Base-by-base conservation (phyloP, 2,888 invertebrate species). In the Xiphydria camelus region DNA sequence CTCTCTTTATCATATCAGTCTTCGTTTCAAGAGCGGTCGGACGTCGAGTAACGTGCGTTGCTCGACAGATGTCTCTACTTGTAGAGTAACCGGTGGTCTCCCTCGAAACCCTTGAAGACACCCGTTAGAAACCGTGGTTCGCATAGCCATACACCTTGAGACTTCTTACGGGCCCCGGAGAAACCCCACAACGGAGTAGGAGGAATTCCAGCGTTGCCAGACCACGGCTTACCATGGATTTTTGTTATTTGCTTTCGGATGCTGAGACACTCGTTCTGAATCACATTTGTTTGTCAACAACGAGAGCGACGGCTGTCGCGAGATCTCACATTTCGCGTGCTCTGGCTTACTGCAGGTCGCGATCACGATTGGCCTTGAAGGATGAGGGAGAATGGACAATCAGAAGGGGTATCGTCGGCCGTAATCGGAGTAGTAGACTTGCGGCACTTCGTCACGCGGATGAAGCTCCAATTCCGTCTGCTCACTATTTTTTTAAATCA, bases 191-290 rank as follows among this genome's bases (percentile, higher is more conserved):
- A 47, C 50, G 26, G 51, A 50, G 59, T 53, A 56, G 59, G 62
- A 66, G 64, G 68, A 64, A 65, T 68, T 65, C 62, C 62, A 52
- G 48, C 57, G 62, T 64, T 63, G 61, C 65, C 64, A 61, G 58
- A 56, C 54, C 54, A 49, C 12, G 38, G 22, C 21, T 45, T 40
- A 18, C 41, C 42, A 25, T 22, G 21, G 21, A 37, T 41, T 40
- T 47, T 41, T 37, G 25, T 40, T 29, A 25, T 40, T 49, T 36
- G 40, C 47, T 35, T 37, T 39, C 21, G 23, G 17, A 34, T 14
- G 23, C 14, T 14, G 32, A 23, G 32, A 21, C 31, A 34, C n/a
- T n/a, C 45, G 32, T 49, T 45, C 47, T 51, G 55, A 53, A 45
- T 59, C 61, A 58, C 47, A 45, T 59, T 49, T 62, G 59, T 55